Conservation (phyloP, 2,113 vertebrate genomes). For the Catharus bicknelli region DNA sequence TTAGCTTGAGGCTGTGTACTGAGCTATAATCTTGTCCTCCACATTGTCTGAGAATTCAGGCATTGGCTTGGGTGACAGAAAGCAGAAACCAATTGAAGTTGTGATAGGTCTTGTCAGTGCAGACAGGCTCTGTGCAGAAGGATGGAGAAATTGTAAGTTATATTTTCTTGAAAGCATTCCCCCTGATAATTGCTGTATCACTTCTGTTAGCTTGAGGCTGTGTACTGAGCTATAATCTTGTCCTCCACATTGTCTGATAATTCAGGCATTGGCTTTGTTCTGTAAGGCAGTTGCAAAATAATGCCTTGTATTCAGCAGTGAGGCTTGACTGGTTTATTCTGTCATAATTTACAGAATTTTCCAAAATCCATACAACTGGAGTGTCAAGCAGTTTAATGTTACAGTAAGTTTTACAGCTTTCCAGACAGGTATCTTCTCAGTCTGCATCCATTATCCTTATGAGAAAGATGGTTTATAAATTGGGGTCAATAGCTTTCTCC, state of each 20-base stretch:
- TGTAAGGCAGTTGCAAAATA: neutral
- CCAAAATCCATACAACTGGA: neutral
- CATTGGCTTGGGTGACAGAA: neutral
- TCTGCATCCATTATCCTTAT: neutral
- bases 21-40: neutral
- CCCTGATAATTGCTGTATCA: neutral
- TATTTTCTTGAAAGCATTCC: slow-evolving; percentile 18
- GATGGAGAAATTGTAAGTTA: slow-evolving; percentile 27
- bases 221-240: neutral
- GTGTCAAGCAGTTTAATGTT: slow-evolving; percentile 2
- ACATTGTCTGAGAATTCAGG: neutral
- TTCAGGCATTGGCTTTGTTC: neutral
- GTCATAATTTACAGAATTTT: neutral
- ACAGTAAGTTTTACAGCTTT: slow-evolving; percentile 24
- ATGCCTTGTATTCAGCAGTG: neutral
- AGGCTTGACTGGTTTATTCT: neutral
- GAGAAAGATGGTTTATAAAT: neutral
- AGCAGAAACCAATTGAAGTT: neutral
- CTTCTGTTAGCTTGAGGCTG: neutral
- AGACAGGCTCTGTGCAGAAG: neutral
- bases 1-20: neutral
- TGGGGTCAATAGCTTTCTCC: slow-evolving; percentile 37
- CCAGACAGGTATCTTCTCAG: neutral
- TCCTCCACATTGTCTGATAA: neutral
- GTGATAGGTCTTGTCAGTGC: neutral